These are phyloP conservation scores for Catharus bicknelli DNA, from an alignment of 2,113 vertebrate species.

Conservation along the genomic window DNA sequence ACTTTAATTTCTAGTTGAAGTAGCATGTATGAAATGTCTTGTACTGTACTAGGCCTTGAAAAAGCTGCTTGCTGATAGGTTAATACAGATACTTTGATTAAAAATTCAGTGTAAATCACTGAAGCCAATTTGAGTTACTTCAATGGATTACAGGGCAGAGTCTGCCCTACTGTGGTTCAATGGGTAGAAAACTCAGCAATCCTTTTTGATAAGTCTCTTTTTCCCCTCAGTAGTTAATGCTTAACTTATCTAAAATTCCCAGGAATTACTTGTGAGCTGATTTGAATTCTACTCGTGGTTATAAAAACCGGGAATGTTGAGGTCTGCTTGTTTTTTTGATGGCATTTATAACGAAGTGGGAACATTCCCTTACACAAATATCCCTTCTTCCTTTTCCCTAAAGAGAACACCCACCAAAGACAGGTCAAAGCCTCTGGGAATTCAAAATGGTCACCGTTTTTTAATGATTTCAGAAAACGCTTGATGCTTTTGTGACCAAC, in stretches of 20 bases:
- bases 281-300: not conserved
- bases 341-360: not conserved
- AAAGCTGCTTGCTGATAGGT: not conserved
- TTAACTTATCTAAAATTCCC: not conserved
- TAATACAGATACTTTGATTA: not conserved
- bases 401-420: not conserved
- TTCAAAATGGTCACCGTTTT: rapidly evolving
- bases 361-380: not conserved
- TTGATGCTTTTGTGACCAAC: not conserved
- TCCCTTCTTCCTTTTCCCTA: not conserved
- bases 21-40: not conserved
- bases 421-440: not conserved
- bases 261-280: not conserved
- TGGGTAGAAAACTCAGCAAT: not conserved
- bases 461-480: not conserved
- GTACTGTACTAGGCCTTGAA: not conserved
- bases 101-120: not conserved
- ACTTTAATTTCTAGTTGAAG: not conserved
- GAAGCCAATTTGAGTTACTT: not conserved
- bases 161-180: not conserved
- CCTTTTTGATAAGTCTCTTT: not conserved
- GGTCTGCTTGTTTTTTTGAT: not conserved
- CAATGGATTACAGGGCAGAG: not conserved
- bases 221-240: not conserved
- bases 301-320: not conserved